Conservation (phyloP, 1,140 invertebrate genomes). For the Panulirus ornatus region DNA sequence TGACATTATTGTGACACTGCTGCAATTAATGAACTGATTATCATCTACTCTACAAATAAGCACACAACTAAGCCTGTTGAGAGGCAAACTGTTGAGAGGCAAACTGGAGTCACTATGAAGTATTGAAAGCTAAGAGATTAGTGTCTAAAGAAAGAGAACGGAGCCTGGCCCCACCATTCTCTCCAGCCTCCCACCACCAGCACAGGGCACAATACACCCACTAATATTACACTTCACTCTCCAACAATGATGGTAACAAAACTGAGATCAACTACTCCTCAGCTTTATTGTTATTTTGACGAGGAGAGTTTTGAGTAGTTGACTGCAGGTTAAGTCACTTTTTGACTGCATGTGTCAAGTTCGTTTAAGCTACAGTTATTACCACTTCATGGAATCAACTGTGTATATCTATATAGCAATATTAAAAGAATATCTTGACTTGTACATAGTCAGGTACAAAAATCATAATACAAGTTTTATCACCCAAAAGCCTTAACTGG, state of each 20-base stretch:
- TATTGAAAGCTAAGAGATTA: neutral
- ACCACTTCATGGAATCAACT: constrained; percentile 62
- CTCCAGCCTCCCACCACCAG: constrained; percentile 15
- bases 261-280: constrained; percentile 47
- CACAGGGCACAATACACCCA: neutral
- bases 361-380: constrained; percentile 55
- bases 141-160: constrained; percentile 10
- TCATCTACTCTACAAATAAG: neutral
- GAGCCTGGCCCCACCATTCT: neutral
- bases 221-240: constrained; percentile 34
- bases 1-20: constrained; percentile 52
- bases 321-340: constrained; percentile 49
- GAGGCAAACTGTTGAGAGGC: constrained; percentile 6
- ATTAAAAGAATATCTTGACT: constrained; percentile 74
- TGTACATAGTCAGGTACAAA: constrained; percentile 74
- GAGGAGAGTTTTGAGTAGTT: constrained; percentile 44
- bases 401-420: constrained; percentile 67
- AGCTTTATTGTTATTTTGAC: constrained; percentile 46
- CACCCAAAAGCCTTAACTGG: constrained; percentile 65
- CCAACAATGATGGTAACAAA: constrained; percentile 51
- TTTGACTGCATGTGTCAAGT: constrained; percentile 20
- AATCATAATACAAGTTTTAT: constrained; percentile 74
- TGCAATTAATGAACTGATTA: constrained; percentile 6
- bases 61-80: constrained; percentile 1
- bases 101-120: neutral